A percentile compares a stretch with the other conserved stretches of the same genome.
Evolutionary conservation across 2,888 invertebrate species (phyloP).

Genomic region (Hyalella azteca): DNA sequence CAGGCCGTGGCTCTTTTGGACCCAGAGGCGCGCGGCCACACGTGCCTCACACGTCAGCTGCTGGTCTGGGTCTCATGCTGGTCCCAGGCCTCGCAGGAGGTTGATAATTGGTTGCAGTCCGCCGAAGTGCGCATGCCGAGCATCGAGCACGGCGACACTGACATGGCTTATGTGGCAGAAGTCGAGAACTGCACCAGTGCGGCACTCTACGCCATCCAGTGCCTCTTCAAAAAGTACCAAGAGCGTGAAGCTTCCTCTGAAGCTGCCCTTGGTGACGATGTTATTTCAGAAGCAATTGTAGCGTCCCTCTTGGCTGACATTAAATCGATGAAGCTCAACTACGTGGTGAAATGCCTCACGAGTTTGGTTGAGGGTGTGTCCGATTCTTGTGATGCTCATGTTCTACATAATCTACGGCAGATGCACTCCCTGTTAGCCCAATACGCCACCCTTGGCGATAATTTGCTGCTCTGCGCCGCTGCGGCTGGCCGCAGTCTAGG

Average conservation of each 20-base stretch:
- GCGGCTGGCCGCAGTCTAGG: slow-evolving; percentile 77
- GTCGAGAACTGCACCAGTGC: slow-evolving; percentile 23
- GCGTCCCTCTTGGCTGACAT: neutral
- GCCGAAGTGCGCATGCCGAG: neutral
- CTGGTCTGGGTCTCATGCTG: neutral
- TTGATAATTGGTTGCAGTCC: neutral
- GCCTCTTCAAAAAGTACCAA: slow-evolving; percentile 20
- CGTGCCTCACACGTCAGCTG: slow-evolving; percentile 4
- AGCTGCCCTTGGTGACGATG: neutral
- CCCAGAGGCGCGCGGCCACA: neutral
- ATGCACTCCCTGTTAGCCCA: slow-evolving; percentile 77
- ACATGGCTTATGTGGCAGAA: neutral
- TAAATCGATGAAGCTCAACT: slow-evolving; percentile 8
- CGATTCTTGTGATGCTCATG: neutral
- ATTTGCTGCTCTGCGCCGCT: slow-evolving; percentile 78
- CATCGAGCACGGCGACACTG: neutral
- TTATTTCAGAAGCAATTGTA: slow-evolving; percentile 7
- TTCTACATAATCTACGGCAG: neutral
- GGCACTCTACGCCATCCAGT: neutral
- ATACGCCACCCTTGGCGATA: slow-evolving; percentile 76
- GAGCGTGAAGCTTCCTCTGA: neutral
- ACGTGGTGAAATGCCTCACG: neutral
- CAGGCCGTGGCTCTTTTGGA: slow-evolving; percentile 6
- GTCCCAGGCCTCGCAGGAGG: neutral
- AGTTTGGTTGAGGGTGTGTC: neutral